phyloP scores from a whole-genome alignment of 2,888 invertebrate species.

The Panopea generosa region DNA sequence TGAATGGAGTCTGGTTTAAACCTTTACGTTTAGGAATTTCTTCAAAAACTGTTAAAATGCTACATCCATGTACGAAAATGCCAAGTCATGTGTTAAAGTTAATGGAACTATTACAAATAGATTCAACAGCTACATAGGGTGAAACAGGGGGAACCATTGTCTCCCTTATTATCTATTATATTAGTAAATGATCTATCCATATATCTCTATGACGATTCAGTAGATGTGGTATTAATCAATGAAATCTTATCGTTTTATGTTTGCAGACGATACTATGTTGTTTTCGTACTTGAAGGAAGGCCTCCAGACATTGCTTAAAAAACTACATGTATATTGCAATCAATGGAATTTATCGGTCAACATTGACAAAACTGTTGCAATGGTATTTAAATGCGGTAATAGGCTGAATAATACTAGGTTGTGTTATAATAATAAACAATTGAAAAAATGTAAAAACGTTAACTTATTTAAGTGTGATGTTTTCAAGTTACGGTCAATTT shows the following conservation, averaged over 20 bases:
- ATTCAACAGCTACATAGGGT: slow-evolving; percentile 31
- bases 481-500: slow-evolving; percentile 17
- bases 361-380: slow-evolving; percentile 10
- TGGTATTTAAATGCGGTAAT: slow-evolving; percentile 18
- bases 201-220: not conserved
- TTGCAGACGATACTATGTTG: slow-evolving; percentile 26
- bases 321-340: slow-evolving; percentile 11
- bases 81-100: slow-evolving; percentile 8
- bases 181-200: slow-evolving; percentile 22
- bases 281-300: not conserved
- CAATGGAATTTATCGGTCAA: slow-evolving; percentile 17
- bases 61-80: slow-evolving; percentile 16
- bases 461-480: slow-evolving; percentile 1
- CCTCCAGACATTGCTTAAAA: slow-evolving; percentile 12
- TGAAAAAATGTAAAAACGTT: slow-evolving; percentile 17
- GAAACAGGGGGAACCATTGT: slow-evolving; percentile 24
- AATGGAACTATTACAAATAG: slow-evolving; percentile 12
- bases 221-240: slow-evolving; percentile 6
- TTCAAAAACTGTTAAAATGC: slow-evolving; percentile 31
- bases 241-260: slow-evolving; percentile 14
- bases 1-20: slow-evolving; percentile 24
- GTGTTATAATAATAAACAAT: not conserved
- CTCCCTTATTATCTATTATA: slow-evolving; percentile 28
- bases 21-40: slow-evolving; percentile 1
- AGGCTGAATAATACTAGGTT: not conserved